Evolutionary conservation across 2,888 invertebrate species (phyloP).

Genomic region (Caenorhabditis angaria): DNA sequence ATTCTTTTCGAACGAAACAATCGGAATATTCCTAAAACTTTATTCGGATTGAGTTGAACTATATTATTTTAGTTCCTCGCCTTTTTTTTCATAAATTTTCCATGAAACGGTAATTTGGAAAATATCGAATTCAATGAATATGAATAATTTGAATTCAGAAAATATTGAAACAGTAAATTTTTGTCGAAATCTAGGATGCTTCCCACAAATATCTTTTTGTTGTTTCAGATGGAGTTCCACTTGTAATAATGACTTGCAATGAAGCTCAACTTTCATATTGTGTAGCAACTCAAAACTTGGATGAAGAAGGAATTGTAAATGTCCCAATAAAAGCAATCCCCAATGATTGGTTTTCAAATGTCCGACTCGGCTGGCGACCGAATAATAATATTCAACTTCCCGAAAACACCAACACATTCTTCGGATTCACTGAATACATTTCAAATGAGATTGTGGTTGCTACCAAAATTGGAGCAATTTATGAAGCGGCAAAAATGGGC

Average conservation of each 20-base stretch:
- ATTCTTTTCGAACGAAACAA: no score
- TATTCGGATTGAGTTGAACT: no score
- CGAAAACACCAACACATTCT: conserved; percentile 16
- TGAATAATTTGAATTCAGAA: no score
- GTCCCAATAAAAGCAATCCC: conserved; percentile 11
- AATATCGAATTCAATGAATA: no score
- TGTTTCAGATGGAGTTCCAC: conserved; percentile 17
- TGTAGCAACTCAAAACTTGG: conserved; percentile 12
- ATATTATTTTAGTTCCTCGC: no score
- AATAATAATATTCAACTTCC: conserved; percentile 27
- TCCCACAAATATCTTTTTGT: no score
- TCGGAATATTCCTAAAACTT: no score
- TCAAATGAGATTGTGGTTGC: conserved; percentile 21
- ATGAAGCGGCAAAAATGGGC: conserved; percentile 26
- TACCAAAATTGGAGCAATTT: conserved; percentile 26
- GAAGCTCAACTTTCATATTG: conserved; percentile 39
- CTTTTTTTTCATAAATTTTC: no score
- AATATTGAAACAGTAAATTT: no score
- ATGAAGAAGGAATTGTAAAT: conserved; percentile 17
- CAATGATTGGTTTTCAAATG: conserved; percentile 22
- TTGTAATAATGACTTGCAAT: conserved; percentile 20
- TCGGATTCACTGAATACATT: conserved; percentile 16
- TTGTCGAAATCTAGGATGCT: no score
- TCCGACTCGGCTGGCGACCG: conserved; percentile 29
- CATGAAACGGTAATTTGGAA: no score